Conservation (phyloP, 2,113 vertebrate genomes). For the Petroica traversi region DNA sequence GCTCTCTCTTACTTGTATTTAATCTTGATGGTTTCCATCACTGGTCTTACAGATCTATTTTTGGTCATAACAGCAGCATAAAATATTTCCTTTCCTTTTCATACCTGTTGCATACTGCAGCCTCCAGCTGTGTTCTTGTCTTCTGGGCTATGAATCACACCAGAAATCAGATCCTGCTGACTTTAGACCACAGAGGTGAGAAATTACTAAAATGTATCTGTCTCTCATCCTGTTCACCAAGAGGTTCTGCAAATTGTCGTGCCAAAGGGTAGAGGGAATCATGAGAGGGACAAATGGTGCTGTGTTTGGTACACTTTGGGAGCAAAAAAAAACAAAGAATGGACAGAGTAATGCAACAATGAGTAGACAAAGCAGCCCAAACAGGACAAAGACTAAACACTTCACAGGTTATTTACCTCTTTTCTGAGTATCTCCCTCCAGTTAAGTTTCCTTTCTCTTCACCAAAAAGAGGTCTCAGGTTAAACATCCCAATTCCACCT, state of each 20-base stretch:
- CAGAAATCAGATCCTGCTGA: not conserved
- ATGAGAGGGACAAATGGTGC: not conserved
- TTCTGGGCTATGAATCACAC: not conserved
- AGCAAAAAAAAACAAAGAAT: not conserved
- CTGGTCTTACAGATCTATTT: not conserved
- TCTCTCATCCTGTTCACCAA: not conserved
- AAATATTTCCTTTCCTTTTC: not conserved
- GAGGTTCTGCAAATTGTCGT: not conserved
- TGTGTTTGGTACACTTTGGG: not conserved
- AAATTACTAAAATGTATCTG: not conserved
- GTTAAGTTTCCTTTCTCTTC: not conserved
- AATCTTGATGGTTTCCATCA: not conserved
- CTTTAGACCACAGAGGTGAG: not conserved
- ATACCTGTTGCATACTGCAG: slow-evolving; percentile 5
- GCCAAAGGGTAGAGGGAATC: not conserved
- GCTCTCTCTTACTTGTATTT: not conserved
- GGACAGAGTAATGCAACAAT: fast-evolving
- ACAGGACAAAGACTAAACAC: not conserved
- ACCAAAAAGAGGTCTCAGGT: not conserved
- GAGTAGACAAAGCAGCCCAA: not conserved
- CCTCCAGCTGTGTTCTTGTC: not conserved
- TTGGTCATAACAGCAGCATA: not conserved
- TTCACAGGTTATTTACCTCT: slow-evolving; percentile 29
- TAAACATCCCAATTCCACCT: not conserved
- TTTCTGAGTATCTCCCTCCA: not conserved